Evolutionary conservation across 2,888 invertebrate genomes (phyloP), one percentile per base, ranked within the genome.

Genomic region (Volucella inanis): DNA sequence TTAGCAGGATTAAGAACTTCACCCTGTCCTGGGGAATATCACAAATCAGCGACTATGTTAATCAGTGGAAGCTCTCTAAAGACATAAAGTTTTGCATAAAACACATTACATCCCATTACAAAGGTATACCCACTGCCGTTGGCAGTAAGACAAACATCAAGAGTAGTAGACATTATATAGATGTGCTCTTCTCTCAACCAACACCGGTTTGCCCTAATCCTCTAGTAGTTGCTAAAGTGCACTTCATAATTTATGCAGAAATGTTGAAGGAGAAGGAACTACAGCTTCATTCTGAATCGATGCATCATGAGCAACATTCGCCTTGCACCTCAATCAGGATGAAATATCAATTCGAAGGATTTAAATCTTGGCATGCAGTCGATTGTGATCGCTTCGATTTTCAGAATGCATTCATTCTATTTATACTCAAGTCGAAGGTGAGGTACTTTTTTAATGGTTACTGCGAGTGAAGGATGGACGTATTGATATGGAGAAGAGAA

Each of bases 301-400:
- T 22, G 43, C 41, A 68, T 8, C 39, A 31, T 14, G n/a, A 52
- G 10, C 11, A 18, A 38, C 47, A 47, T 50, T 6, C 90, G 81
- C 89, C 88, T 8, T 67, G 43, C 8, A 74, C 87, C 75, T 89
- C 91, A 0, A 87, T 91, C 1, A 91, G 89, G 89, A 87, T 90
- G 9, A 90, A 89, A 8, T 91, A 91, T 67, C 89, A 89, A 22
- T 91, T 91, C 67, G 91, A 91, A 77, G 90, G 90, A 43, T 88
- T 89, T 78, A 88, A 89, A 50, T 89, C 89, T 15, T 80, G 75
- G 80, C 65, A 84, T 61, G 55, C 67, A 71, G 65, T 76, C 49
- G 70, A 70, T 75, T 49, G 54, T 70, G 61, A 65, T 75, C 50
- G 57, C n/a, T 79, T 55, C 70, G 59, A 65, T 76, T 84, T 75